Evolutionary conservation across 2,113 vertebrate genomes (phyloP), one percentile per base, ranked within the genome.

Genomic region (Acrocephalus arundinaceus): DNA sequence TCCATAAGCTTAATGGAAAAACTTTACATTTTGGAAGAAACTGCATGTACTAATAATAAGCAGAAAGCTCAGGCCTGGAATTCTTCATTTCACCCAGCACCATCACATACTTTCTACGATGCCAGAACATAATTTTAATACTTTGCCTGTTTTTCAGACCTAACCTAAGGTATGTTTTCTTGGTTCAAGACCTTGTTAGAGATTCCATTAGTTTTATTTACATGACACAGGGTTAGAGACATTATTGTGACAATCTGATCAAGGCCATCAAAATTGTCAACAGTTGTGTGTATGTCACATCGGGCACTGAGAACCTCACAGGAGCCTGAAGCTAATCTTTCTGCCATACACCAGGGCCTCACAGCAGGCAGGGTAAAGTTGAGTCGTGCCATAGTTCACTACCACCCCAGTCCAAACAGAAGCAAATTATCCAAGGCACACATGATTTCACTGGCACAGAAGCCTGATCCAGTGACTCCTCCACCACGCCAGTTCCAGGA

Each of bases 41-140:
- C 72, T 25, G 0, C 2, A 27, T 54, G n/a, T 55, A 48, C 13
- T 77, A 63, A 25, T 37, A 57, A 35, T 18, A 66, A 74, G 16
- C 35, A 66, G 15, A 88, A 73, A 83, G 6, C 7, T 87, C 31
- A 27, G n/a, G 33, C 48, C 45, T 76, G 28, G n/a, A 89, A 61
- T 79, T 74, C 46, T 41, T 22, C 8, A 17, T 62, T 81, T 82
- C 37, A 79, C 19, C 7, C 46, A 79, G 41, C 13, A 76, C 35
- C 5, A 22, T 13, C 41, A 54, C 8, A 23, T 11, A 48, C 5
- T 45, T 66, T 57, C n/a, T 85, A 13, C 0, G 0, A 7, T 72
- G 15, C 3, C 39, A 59, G 15, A 43, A 52, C 6, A 37, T 3
- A 67, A 8, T 57, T 87, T 35, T 65, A 39, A 61, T 14, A 57